Conservation (phyloP, 2,888 invertebrate genomes). For the Pseudococcus jackbeardsleyi region DNA sequence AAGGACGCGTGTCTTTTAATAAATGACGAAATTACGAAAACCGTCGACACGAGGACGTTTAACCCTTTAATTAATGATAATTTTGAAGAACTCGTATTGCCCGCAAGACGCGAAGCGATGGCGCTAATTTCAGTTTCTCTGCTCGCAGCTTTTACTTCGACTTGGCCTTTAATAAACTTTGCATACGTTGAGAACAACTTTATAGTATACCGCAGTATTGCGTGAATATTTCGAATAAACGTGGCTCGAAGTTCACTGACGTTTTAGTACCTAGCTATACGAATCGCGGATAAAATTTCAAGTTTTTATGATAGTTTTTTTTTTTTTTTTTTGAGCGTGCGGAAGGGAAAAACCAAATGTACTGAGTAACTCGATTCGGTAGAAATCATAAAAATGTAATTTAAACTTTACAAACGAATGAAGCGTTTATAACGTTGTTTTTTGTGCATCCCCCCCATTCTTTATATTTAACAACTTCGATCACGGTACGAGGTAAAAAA, state of each 20-base stretch:
- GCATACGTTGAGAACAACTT: not conserved
- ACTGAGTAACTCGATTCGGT: not conserved
- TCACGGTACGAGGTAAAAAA: too few species aligned
- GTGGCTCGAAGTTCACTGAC: not conserved
- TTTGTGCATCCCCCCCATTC: too few species aligned
- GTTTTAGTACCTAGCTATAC: not conserved
- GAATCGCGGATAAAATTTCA: not conserved
- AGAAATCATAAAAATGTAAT: constrained; percentile 4
- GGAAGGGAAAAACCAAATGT: not conserved
- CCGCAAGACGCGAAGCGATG: not conserved
- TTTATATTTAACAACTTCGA: too few species aligned
- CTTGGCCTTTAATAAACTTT: constrained; percentile 8
- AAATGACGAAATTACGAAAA: not conserved
- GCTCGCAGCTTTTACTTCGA: not conserved
- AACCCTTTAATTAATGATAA: constrained; percentile 22
- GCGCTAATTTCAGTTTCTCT: not conserved
- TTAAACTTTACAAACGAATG: too few species aligned
- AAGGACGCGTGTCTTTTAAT: not conserved
- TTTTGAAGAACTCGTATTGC: not conserved
- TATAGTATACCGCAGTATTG: not conserved
- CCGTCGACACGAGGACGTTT: constrained; percentile 8
- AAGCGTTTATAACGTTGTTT: too few species aligned
- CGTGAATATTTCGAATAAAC: constrained; percentile 28
- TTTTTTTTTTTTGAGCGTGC: not conserved
- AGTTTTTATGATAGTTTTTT: not conserved